A percentile compares a stretch with the other conserved stretches of the same genome.
Conservation (phyloP, 2,797 vertebrate species). For the Sitta carolinensis region DNA sequence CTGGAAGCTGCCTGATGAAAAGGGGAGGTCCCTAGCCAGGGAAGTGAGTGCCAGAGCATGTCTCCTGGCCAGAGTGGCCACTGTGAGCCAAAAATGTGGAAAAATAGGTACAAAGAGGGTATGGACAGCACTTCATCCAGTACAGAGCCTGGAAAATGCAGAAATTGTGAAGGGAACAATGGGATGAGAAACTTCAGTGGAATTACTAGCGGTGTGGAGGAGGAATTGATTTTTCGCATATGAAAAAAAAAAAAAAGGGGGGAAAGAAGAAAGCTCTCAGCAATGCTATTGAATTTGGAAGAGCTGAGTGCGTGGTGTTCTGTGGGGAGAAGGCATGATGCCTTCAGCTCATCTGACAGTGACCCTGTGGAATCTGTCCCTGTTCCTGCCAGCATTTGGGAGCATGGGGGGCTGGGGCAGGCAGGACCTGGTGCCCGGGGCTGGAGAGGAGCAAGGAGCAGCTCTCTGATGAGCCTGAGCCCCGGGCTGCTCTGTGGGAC, state of each 20-base stretch:
- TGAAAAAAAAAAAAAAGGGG: too few species aligned
- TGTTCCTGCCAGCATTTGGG: accelerated
- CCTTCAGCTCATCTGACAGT: neutral
- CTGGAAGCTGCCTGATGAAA: neutral
- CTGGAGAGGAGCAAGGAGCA: neutral
- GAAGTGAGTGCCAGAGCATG: neutral
- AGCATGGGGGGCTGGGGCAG: accelerated
- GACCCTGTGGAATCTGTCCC: neutral
- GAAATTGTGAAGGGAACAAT: neutral
- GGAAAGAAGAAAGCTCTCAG: neutral
- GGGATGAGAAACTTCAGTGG: neutral
- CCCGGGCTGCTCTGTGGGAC: neutral
- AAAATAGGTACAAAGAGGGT: neutral
- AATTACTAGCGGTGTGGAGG: neutral
- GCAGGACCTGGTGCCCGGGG: neutral
- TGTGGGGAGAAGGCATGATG: neutral
- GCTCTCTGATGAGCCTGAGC: neutral
- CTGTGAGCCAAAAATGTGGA: neutral
- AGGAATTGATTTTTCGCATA: neutral
- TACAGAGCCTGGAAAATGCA: neutral
- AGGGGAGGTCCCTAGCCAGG: neutral
- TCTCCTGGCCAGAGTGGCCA: neutral
- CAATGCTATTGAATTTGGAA: neutral
- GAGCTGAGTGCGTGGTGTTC: neutral
- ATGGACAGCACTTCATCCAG: neutral